Conservation (phyloP, 2,888 invertebrate species). For the Nemotelus nigrinus region DNA sequence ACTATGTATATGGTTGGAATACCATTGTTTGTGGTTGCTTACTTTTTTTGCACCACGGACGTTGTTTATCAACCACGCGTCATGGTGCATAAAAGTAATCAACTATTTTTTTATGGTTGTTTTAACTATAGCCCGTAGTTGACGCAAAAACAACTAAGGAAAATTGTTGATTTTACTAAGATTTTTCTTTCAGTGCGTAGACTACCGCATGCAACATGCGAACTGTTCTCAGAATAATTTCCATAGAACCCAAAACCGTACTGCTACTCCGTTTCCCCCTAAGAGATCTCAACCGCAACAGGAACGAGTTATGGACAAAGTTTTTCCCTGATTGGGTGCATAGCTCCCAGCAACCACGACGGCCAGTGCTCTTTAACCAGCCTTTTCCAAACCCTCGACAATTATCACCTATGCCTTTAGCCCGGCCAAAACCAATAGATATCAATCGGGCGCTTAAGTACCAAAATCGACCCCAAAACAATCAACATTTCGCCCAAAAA, state of each 20-base stretch:
- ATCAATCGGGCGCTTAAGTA: neutral
- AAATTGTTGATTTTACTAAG: no score
- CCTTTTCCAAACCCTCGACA: neutral
- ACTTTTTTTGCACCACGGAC: no score
- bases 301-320: neutral
- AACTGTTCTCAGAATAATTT: neutral
- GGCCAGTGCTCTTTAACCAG: neutral
- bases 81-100: no score
- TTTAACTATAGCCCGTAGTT: no score
- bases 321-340: neutral
- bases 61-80: no score
- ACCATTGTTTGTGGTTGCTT: no score
- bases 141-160: no score
- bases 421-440: neutral
- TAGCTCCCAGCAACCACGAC: neutral
- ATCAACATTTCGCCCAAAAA: neutral
- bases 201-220: no score
- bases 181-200: no score
- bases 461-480: neutral
- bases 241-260: neutral
- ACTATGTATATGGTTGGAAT: no score
- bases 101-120: no score
- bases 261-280: neutral
- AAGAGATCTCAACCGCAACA: neutral
- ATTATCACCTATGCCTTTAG: neutral